These are phyloP conservation scores for Marcusenius ussheri DNA, from an alignment of 2,113 vertebrate species.

Conservation along the genomic window DNA sequence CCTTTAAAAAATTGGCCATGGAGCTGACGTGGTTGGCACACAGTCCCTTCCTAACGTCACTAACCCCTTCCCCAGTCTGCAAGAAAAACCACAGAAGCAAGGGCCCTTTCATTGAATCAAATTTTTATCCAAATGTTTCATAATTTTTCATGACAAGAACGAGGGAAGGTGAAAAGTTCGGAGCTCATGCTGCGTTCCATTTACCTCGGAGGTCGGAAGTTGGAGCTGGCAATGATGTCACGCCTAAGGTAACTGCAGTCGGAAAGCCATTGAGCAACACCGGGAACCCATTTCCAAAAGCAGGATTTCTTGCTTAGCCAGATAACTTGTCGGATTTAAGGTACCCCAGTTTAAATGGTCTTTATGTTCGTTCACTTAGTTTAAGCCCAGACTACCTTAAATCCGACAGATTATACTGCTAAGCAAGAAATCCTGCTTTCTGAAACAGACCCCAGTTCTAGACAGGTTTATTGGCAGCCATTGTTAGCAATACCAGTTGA, in stretches of 20 bases:
- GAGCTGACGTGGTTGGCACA: constrained; percentile 85
- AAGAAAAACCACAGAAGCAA: constrained; percentile 36
- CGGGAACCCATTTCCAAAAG: background rate
- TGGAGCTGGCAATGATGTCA: background rate
- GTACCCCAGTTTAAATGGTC: no score
- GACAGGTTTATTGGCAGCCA: background rate
- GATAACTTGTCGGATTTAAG: background rate
- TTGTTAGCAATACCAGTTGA: background rate
- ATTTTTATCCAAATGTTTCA: background rate
- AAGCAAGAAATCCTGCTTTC: background rate
- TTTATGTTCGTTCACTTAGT: background rate
- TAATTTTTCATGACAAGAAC: background rate
- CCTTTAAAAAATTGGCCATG: constrained; percentile 81
- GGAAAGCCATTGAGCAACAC: background rate
- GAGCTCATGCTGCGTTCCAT: background rate
- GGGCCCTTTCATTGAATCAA: constrained; percentile 54
- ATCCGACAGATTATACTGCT: background rate
- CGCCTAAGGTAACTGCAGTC: background rate
- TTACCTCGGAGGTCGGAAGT: background rate
- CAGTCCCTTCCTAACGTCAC: constrained; percentile 70
- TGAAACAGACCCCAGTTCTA: background rate
- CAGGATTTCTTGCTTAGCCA: background rate
- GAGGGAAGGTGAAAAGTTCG: background rate
- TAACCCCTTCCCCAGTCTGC: constrained; percentile 74
- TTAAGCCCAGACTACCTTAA: background rate